Conservation (phyloP, 2,888 invertebrate genomes). For the Linnaemya vulpina region DNA sequence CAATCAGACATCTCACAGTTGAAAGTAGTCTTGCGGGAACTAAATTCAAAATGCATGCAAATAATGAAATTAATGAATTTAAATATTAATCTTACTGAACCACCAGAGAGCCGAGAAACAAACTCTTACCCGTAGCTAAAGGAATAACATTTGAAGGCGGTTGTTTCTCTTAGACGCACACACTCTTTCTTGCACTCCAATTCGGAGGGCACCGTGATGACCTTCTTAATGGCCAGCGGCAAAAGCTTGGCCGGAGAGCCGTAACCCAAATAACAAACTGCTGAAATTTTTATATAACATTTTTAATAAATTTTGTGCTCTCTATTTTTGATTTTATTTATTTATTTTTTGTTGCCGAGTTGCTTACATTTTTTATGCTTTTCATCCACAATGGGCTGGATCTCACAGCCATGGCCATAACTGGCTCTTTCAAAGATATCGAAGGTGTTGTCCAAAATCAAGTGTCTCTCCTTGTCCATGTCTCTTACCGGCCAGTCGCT, state of each 20-base stretch:
- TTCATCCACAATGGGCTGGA: constrained; percentile 84
- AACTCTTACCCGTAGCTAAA: constrained; percentile 87
- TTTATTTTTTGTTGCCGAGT: no score
- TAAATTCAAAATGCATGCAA: constrained; percentile 60
- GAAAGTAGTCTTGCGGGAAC: constrained; percentile 80
- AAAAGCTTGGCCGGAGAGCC: constrained; percentile 89
- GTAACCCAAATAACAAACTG: constrained; percentile 91
- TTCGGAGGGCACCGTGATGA: constrained; percentile 86
- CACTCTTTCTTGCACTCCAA: constrained; percentile 89
- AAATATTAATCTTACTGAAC: not conserved
- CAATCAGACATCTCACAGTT: constrained; percentile 92
- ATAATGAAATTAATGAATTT: not conserved
- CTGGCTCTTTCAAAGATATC: constrained; percentile 92
- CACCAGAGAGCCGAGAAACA: no score
- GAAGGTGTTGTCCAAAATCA: constrained; percentile 86
- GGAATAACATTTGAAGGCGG: constrained; percentile 88
- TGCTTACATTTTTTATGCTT: constrained; percentile 83
- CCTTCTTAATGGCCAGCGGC: constrained; percentile 86
- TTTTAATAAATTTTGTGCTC: not conserved
- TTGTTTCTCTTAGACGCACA: constrained; percentile 83
- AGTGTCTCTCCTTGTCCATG: constrained; percentile 85
- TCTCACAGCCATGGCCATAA: constrained; percentile 92
- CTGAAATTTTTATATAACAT: constrained; percentile 73
- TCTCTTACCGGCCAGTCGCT: constrained; percentile 89
- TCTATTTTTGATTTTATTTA: not conserved